phyloP scores from a whole-genome alignment of 2,797 vertebrate species.

The Enteromius radiatus region DNA sequence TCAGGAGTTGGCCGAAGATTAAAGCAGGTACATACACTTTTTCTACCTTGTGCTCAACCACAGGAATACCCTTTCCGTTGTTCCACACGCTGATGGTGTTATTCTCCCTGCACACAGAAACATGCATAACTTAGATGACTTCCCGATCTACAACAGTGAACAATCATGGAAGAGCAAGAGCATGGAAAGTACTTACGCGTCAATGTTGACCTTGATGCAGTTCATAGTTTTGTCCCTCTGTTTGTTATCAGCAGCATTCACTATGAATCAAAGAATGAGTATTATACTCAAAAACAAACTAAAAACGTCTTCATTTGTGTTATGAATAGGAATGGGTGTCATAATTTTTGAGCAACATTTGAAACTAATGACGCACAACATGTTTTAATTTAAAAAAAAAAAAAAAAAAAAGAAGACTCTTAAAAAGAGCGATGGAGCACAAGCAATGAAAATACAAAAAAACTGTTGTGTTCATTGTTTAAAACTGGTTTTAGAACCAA shows the following conservation, averaged over 20 bases:
- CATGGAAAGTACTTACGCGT: conserved; percentile 83
- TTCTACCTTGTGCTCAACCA: conserved; percentile 97
- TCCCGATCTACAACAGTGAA: neutral
- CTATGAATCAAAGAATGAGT: conserved; percentile 69
- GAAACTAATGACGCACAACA: no score
- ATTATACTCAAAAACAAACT: neutral
- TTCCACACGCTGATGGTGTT: conserved; percentile 96
- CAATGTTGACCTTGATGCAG: conserved; percentile 92
- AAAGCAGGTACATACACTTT: conserved; percentile 95
- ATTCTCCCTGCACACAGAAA: conserved; percentile 84
- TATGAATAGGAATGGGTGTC: no score
- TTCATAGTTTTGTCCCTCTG: conserved; percentile 95
- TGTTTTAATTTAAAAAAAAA: no score
- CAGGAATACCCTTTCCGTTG: conserved; percentile 97
- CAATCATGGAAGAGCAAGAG: no score
- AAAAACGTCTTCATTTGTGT: no score
- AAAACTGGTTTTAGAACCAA: neutral
- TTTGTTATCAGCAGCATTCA: conserved; percentile 98
- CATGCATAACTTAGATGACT: neutral
- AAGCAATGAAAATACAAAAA: neutral
- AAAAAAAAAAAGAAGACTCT: neutral
- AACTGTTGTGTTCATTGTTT: neutral
- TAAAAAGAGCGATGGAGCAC: neutral
- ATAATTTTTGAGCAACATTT: neutral
- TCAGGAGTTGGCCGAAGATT: conserved; percentile 97